A percentile compares a stretch with the other conserved stretches of the same genome.
Evolutionary conservation across 2,113 vertebrate species (phyloP).

Genomic region (Phyllopteryx taeniolatus): DNA sequence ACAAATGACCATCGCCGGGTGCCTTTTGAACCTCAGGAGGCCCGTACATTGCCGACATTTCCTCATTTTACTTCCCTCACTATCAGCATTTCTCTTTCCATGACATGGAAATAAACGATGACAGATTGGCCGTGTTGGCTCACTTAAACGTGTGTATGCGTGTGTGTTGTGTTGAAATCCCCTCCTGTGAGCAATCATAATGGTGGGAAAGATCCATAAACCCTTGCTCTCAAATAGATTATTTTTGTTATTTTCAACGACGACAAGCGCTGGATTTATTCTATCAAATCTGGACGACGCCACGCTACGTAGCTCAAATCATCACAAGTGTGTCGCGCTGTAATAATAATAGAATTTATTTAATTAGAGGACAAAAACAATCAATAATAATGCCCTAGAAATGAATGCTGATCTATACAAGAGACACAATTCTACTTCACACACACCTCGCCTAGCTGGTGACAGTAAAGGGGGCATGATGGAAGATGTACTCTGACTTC

Average conservation of each 20-base stretch:
- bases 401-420: conserved; percentile 39
- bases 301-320: conserved; percentile 47
- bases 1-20: conserved; percentile 30
- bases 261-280: conserved; percentile 50
- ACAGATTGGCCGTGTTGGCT: conserved; percentile 36
- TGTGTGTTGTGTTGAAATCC: conserved; percentile 30
- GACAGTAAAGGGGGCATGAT: background rate
- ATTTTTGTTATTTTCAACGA: conserved; percentile 61
- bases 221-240: conserved; percentile 59
- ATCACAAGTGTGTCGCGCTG: conserved; percentile 38
- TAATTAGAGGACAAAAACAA: conserved; percentile 51
- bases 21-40: conserved; percentile 34
- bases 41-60: conserved; percentile 49
- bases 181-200: conserved; percentile 58
- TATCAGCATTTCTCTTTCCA: conserved; percentile 61
- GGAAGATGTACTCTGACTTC: conserved; percentile 1
- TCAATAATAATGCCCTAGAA: conserved; percentile 42
- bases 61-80: conserved; percentile 46
- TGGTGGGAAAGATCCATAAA: conserved; percentile 62
- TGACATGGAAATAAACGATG: conserved; percentile 68
- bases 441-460: background rate
- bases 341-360: conserved; percentile 43
- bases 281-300: conserved; percentile 47
- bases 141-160: conserved; percentile 33
- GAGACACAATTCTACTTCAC: conserved; percentile 3